phyloP scores from a whole-genome alignment of 2,113 vertebrate species.

The Planiliza haematocheilus region DNA sequence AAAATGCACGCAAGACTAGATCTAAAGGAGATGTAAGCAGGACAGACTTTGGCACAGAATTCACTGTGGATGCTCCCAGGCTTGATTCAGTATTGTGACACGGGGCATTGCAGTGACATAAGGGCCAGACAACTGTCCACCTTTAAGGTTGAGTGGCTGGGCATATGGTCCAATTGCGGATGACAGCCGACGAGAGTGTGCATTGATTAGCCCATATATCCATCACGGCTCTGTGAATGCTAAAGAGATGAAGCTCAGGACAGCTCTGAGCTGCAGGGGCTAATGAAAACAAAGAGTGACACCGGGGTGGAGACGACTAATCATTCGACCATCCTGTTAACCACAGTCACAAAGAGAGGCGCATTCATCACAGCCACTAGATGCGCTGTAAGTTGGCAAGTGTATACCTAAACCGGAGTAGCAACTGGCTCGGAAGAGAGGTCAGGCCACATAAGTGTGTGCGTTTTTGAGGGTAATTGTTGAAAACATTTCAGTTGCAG shows the following conservation, averaged over 20 bases:
- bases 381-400: constrained; percentile 37
- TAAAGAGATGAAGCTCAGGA: constrained; percentile 59
- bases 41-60: constrained; percentile 48
- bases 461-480: constrained; percentile 39
- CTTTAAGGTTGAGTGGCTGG: constrained; percentile 73
- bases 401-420: constrained; percentile 41
- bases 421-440: constrained; percentile 33
- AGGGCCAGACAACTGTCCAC: constrained; percentile 75
- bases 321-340: constrained; percentile 65
- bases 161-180: constrained; percentile 71
- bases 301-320: constrained; percentile 51
- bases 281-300: constrained; percentile 55
- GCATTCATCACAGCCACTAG: constrained; percentile 58
- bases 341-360: constrained; percentile 49
- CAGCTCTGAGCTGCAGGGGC: constrained; percentile 27
- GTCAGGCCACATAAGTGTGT: constrained; percentile 9
- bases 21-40: constrained; percentile 28
- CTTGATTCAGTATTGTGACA: constrained; percentile 58
- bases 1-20: constrained; percentile 35
- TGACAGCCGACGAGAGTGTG: constrained; percentile 63
- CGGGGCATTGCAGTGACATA: constrained; percentile 64
- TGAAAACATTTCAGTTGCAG: constrained; percentile 40
- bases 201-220: constrained; percentile 76
- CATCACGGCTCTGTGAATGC: constrained; percentile 69
- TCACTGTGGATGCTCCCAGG: constrained; percentile 25